Percentiles rank a stretch among this genome's conserved stretches.
phyloP scores from a whole-genome alignment of 2,797 vertebrate genomes.

The Cyprinodon diabolis region DNA sequence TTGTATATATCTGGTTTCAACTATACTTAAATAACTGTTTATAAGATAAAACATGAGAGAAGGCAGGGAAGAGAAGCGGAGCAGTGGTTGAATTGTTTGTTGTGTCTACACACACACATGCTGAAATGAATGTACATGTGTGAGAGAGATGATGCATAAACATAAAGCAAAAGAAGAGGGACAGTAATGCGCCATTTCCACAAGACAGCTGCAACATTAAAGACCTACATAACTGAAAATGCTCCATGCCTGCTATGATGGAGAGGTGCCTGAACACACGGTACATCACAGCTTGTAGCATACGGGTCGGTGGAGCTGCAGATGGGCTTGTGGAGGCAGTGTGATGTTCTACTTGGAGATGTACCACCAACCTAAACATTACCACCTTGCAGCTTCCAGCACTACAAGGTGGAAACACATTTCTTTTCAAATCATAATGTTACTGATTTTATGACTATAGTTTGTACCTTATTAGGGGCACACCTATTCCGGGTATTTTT shows the following conservation, averaged over 20 bases:
- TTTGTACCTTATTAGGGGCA: too few relatives aligned
- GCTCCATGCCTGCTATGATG: background rate
- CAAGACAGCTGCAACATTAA: background rate
- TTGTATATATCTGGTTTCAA: background rate
- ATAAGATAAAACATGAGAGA: background rate
- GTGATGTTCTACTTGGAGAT: slow-evolving; percentile 14
- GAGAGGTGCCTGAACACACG: slow-evolving; percentile 13
- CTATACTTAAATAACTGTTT: background rate
- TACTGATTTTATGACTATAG: too few relatives aligned
- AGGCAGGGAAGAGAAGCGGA: background rate
- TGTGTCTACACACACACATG: background rate
- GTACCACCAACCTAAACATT: slow-evolving; percentile 8
- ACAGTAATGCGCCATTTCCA: background rate
- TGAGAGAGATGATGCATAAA: background rate
- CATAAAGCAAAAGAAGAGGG: background rate
- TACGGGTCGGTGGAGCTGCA: slow-evolving; percentile 10
- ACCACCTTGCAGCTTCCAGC: background rate
- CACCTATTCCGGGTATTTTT: too few relatives aligned
- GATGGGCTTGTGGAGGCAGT: slow-evolving; percentile 21
- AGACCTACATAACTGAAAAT: background rate
- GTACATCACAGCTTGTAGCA: slow-evolving; percentile 10
- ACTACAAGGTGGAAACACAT: too few relatives aligned
- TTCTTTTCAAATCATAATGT: too few relatives aligned
- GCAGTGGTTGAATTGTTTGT: background rate
- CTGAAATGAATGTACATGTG: background rate